These are phyloP conservation scores for Heliothis subflexa DNA, from an alignment of 1,140 invertebrate genomes.

Conservation along the genomic window DNA sequence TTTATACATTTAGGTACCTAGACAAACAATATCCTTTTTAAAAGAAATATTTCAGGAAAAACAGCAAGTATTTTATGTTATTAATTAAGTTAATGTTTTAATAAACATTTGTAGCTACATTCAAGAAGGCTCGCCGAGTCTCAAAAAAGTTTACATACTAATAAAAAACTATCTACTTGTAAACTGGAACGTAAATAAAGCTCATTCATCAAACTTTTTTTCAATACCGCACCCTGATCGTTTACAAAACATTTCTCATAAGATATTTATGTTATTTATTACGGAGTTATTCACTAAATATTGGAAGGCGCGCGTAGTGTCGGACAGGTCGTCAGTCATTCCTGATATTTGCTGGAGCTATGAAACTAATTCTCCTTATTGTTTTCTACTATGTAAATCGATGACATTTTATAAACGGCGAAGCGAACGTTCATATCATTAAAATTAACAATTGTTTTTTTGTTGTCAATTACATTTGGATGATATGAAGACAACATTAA, in stretches of 20 bases:
- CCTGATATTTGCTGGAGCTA: constrained; percentile 4
- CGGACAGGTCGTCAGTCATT: constrained; percentile 29
- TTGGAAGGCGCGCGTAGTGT: constrained; percentile 18
- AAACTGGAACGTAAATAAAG: constrained; percentile 1
- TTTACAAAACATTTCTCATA: constrained; percentile 33
- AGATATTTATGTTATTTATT: constrained; percentile 43
- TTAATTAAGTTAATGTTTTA: not conserved
- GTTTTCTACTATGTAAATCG: constrained; percentile 9
- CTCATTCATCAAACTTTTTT: constrained; percentile 32
- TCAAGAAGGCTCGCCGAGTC: not conserved
- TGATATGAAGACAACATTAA: constrained; percentile 1
- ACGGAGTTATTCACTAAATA: constrained; percentile 32
- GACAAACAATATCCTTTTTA: no score
- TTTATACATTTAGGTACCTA: no score
- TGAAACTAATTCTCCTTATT: constrained; percentile 15
- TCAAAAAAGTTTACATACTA: not conserved
- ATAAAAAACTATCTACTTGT: constrained; percentile 4
- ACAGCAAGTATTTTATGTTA: no score
- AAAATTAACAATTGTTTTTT: constrained; percentile 26
- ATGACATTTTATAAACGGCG: constrained; percentile 45
- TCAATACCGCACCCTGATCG: constrained; percentile 17
- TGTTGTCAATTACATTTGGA: no score
- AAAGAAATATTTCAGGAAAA: no score
- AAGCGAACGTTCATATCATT: constrained; percentile 3
- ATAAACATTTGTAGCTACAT: not conserved